Evolutionary conservation across 92 coral and sea anemone species (phyloP).

Genomic region (Zoanthus sansibaricus): DNA sequence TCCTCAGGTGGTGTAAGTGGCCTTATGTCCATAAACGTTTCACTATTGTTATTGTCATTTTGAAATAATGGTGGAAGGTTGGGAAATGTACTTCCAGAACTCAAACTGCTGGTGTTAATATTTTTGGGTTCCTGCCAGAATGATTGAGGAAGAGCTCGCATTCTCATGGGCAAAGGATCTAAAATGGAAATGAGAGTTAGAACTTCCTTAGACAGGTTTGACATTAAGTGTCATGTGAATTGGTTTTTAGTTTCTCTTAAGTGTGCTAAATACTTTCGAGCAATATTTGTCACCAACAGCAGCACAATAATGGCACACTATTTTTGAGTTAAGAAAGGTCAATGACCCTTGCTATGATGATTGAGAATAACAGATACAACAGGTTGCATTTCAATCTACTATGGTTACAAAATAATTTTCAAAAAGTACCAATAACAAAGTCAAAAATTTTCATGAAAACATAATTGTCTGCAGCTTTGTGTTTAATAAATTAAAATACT

Average conservation of each 20-base stretch:
- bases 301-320: background rate
- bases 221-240: background rate
- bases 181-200: background rate
- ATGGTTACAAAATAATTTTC: too few relatives aligned
- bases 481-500: too few relatives aligned
- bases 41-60: conserved; percentile 93
- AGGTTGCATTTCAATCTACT: too few relatives aligned
- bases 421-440: too few relatives aligned
- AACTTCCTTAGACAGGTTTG: background rate
- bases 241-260: background rate
- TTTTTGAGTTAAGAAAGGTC: background rate
- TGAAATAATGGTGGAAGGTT: conserved; percentile 88
- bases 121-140: conserved; percentile 95
- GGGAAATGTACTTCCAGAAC: conserved; percentile 83
- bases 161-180: conserved; percentile 97
- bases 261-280: background rate
- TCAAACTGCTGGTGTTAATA: conserved; percentile 87
- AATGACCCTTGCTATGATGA: too few relatives aligned
- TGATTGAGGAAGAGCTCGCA: conserved; percentile 96
- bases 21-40: conserved; percentile 81
- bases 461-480: too few relatives aligned
- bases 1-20: conserved; percentile 99
- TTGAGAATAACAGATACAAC: too few relatives aligned
- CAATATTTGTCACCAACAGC: background rate
- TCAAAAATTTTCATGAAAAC: too few relatives aligned